A percentile compares a stretch with the other conserved stretches of the same genome.
These are phyloP conservation scores for Pholis gunnellus DNA, from an alignment of 2,113 vertebrate species.

Conservation along the genomic window DNA sequence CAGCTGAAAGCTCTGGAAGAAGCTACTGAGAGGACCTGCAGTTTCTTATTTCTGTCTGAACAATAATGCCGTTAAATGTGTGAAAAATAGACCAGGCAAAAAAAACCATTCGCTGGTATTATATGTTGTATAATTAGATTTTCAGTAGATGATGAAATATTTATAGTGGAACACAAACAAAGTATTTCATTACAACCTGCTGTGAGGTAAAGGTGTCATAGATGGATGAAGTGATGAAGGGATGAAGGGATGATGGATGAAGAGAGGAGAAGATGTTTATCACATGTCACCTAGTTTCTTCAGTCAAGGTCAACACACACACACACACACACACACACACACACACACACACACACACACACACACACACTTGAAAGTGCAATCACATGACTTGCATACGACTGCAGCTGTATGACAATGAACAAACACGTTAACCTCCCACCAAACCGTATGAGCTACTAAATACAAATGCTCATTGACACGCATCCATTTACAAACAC, in stretches of 20 bases:
- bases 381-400: no score
- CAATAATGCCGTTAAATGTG: neutral
- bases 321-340: neutral
- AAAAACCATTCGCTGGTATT: neutral
- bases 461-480: neutral
- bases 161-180: neutral
- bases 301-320: constrained; percentile 56
- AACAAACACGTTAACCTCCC: no score
- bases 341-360: neutral
- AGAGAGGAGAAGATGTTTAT: constrained; percentile 1
- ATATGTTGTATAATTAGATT: neutral
- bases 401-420: no score
- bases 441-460: neutral
- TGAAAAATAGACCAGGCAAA: neutral
- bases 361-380: no score
- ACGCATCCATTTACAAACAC: no score
- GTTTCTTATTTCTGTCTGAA: no score
- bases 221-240: neutral
- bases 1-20: no score
- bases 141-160: neutral
- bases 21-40: no score
- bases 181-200: neutral
- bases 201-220: neutral
- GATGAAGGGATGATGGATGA: constrained; percentile 25
- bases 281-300: constrained; percentile 32